Conservation (phyloP, 2,797 vertebrate species). For the Spinus olivaceus region DNA sequence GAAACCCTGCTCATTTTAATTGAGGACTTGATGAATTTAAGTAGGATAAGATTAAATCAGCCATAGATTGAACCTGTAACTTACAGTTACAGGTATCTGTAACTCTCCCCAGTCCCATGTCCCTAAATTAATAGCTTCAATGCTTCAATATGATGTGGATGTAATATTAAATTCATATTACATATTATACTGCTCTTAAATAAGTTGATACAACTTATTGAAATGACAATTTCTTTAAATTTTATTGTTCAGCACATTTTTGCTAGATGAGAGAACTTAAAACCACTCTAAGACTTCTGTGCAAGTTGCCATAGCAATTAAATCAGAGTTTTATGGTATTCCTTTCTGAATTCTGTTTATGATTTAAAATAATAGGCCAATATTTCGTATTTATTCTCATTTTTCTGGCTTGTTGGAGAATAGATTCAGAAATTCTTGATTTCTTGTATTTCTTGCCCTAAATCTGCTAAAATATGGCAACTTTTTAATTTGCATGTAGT, state of each 20-base stretch:
- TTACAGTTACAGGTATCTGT: background rate
- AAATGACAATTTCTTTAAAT: conserved; percentile 56
- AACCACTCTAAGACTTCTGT: conserved; percentile 48
- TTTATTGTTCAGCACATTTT: conserved; percentile 60
- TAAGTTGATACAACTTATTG: conserved; percentile 43
- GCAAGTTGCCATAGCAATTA: conserved; percentile 51
- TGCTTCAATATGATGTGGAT: background rate
- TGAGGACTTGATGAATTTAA: background rate
- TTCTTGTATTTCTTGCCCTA: background rate
- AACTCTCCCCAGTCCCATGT: background rate
- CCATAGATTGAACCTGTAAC: background rate
- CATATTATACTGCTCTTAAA: conserved; percentile 22
- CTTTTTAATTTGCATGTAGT: background rate
- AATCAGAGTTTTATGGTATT: background rate
- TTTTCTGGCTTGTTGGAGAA: background rate
- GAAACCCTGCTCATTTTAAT: background rate
- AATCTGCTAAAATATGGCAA: background rate
- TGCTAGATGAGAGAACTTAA: conserved; percentile 52
- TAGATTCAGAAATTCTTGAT: background rate
- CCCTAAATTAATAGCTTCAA: background rate
- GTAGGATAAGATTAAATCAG: background rate
- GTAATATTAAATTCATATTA: conserved; percentile 45
- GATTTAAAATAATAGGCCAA: conserved; percentile 3
- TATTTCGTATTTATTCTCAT: background rate
- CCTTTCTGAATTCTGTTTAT: background rate